Base-by-base conservation (phyloP, 2,113 vertebrate species). In the Empidonax alnorum region DNA sequence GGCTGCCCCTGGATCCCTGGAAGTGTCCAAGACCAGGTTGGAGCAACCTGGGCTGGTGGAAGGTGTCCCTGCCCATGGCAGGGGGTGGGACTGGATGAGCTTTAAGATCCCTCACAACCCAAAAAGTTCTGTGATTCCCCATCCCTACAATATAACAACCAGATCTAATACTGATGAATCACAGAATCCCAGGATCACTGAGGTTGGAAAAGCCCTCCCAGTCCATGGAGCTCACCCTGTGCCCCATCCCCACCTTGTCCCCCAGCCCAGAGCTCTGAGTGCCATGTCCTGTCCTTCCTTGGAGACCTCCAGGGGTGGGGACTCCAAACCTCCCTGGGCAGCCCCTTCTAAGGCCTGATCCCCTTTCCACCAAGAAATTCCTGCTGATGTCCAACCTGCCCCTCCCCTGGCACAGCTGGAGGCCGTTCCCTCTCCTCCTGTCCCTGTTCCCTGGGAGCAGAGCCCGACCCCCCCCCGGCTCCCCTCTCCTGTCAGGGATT, bases 71-170 rank as follows among this genome's bases (percentile, higher is more conserved):
- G 35, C 30, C 39, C n/a, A 27, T 3, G 63, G 46, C 35, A 16
- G 76, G 23, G n/a, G 30, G 30, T 41, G 66, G 35, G 4, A 41
- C 14, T 8, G 28, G 50, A 0, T 15, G 59, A 13, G 11, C 4
- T 74, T 75, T 30, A 2, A 2, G 30, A 13, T 35, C 52, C 15
- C 30, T 75, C 3, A 18, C 23, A 11, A 14, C 9, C 30, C 41
- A n/a, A 56, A 55, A 2, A 17, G 22, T 22, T 65, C 23, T 24
- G 9, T 6, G 30, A 28, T 33, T 39, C 22, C 39, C 61, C 52
- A 67, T 28, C 21, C 18, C 50, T 8, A 11, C 0, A 0, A n/a
- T 4, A 75, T 1, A 7, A 53, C 41, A 58, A 47, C 23, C 3
- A 2, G 50, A 37, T 11, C 39, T 35, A 49, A 27, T 6, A 2